A percentile compares a stretch with the other conserved stretches of the same genome.
Conservation (phyloP, 2,113 vertebrate genomes). For the Heterochromis multidens region DNA sequence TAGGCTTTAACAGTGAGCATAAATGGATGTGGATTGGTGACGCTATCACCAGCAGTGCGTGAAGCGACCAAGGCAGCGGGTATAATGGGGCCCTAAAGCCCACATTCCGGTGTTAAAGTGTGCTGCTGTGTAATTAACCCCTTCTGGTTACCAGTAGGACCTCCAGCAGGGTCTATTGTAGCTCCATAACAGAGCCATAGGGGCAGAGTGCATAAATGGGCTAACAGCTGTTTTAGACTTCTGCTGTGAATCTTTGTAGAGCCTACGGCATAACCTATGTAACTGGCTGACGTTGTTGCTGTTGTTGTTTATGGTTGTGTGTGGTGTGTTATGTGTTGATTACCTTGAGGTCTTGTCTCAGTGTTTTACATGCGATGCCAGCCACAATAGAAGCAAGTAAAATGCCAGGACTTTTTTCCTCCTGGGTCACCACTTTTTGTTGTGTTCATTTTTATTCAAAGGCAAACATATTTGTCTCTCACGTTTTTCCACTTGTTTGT, state of each 20-base stretch:
- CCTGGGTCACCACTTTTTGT: neutral
- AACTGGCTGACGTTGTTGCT: neutral
- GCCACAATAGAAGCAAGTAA: neutral
- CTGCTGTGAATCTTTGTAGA: neutral
- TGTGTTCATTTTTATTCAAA: neutral
- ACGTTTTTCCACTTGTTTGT: neutral
- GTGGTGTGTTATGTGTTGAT: neutral
- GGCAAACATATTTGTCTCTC: neutral
- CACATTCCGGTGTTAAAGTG: slow-evolving; percentile 54
- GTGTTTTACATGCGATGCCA: too few relatives aligned
- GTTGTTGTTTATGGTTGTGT: neutral
- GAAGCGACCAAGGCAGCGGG: neutral
- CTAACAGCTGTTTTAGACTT: neutral
- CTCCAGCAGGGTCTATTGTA: slow-evolving; percentile 51
- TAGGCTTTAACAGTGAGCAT: too few relatives aligned
- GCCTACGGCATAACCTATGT: neutral
- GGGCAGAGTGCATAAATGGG: neutral
- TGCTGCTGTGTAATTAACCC: slow-evolving; percentile 30
- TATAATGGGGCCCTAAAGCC: neutral
- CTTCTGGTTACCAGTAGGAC: slow-evolving; percentile 54
- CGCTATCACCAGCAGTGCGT: neutral
- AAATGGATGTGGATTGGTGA: neutral
- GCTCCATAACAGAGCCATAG: slow-evolving; percentile 19
- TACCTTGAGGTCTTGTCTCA: neutral
- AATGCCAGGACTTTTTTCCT: neutral